Conservation (phyloP, 2,113 vertebrate species). For the Poeciliopsis turrubarensis region DNA sequence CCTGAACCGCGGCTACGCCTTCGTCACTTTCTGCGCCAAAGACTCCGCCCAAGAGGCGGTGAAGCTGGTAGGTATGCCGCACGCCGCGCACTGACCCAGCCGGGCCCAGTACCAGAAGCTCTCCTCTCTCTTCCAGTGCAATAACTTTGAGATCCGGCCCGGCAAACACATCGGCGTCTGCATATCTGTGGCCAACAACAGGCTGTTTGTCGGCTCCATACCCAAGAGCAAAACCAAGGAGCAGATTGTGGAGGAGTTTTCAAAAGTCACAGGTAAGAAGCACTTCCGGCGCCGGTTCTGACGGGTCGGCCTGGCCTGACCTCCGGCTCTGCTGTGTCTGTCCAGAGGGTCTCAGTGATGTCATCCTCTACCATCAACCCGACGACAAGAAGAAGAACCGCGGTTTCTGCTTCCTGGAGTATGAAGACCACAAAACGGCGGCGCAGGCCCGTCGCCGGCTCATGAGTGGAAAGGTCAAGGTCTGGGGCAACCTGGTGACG, state of each 20-base stretch:
- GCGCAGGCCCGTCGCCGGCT: constrained; percentile 95
- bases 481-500: constrained; percentile 97
- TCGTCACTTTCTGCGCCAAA: constrained; percentile 98
- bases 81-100: background rate
- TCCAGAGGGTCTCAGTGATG: constrained; percentile 96
- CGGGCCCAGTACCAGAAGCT: background rate
- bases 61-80: constrained; percentile 86
- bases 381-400: constrained; percentile 99
- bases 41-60: constrained; percentile 97
- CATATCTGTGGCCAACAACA: constrained; percentile 99
- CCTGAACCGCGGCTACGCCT: constrained; percentile 97
- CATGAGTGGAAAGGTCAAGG: constrained; percentile 99
- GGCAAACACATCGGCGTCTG: constrained; percentile 98
- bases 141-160: constrained; percentile 97
- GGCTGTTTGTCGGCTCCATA: constrained; percentile 98
- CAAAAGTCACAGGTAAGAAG: constrained; percentile 94
- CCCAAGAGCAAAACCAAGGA: constrained; percentile 99
- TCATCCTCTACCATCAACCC: constrained; percentile 97
- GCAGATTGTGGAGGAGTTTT: constrained; percentile 98
- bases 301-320: background rate
- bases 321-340: background rate
- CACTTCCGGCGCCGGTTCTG: too few species aligned
- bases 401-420: constrained; percentile 98
- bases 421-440: constrained; percentile 98
- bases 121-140: constrained; percentile 82